Base-by-base conservation (phyloP, 2,797 vertebrate species). In the Hoplostethus mediterraneus region DNA sequence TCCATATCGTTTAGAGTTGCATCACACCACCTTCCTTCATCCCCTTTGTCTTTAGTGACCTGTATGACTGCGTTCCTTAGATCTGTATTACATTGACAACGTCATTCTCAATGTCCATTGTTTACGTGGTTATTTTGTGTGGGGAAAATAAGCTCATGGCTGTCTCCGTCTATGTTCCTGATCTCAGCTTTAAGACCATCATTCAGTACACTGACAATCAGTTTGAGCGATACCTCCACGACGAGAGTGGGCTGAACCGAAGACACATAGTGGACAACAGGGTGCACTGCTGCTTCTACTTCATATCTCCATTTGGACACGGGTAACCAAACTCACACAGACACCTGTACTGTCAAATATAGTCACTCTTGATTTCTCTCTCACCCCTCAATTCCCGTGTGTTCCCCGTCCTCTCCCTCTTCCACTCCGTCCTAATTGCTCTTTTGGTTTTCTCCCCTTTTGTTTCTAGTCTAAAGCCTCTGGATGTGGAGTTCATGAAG, bases 261-360 rank as follows among this genome's bases (percentile, higher is more conserved):
- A 93, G 98, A 9, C 98, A 99, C 87, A 99, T 99, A 40, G 90
- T 99, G 67, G 98, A 99, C 82, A 99, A 99, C 90, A 89, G 98
- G 3, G 97, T 99, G 73, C 98, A 99, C 84, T 99, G 98, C 92
- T 99, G 98, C 92, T 99, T 99, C 90, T 99, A 99, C 90, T 99
- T 99, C 80, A 98, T 99, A 83, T 99, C 98, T 14, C 98, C 98
- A 0, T 97, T 99, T 82, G 98, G 98, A 55, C 98, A 99, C 0
- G 98, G 98, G 98, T 99, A 90, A 88, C 40, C n/a, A 21, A 28
- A 63, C 17, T 55, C 31, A 21, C 52, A 31, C 13, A 12, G 33
- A 62, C 28, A 48, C 10, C 11, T 31, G 33, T 28, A 44, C 16
- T 47, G 16, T 47, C 45, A 4, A 16, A 47, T 3, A 16, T 47